These are phyloP conservation scores for Fragum fragum DNA, from an alignment of 2,888 invertebrate genomes.

Conservation along the genomic window DNA sequence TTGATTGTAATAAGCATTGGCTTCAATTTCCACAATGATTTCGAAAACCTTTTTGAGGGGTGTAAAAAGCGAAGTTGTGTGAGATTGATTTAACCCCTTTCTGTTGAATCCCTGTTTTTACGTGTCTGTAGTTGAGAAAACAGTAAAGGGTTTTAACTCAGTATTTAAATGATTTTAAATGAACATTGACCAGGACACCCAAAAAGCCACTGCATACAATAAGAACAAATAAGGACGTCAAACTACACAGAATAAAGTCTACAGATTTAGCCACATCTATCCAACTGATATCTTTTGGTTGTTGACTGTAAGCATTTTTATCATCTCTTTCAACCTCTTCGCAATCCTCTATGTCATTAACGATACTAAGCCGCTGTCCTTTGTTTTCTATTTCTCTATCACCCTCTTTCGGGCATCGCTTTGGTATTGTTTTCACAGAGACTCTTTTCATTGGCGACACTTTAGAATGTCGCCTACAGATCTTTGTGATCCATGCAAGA, in stretches of 20 bases:
- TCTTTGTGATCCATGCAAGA: background rate
- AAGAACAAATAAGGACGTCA: constrained; percentile 2
- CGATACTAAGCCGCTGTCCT: background rate
- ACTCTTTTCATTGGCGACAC: background rate
- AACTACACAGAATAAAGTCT: constrained; percentile 11
- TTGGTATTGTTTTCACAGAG: background rate
- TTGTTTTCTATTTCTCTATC: background rate
- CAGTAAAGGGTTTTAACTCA: background rate
- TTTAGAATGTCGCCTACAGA: background rate
- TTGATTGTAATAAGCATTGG: too few relatives aligned
- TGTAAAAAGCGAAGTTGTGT: too few relatives aligned
- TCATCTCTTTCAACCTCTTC: background rate
- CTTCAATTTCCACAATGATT: too few relatives aligned
- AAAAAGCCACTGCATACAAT: background rate
- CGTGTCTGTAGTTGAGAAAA: too few relatives aligned
- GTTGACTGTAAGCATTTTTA: background rate
- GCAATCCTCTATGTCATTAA: background rate
- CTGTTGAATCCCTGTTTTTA: too few relatives aligned
- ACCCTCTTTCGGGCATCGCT: background rate
- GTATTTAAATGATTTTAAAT: constrained; percentile 2
- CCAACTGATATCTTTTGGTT: background rate
- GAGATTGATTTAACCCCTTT: too few relatives aligned
- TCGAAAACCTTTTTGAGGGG: too few relatives aligned
- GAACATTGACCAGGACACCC: constrained; percentile 11
- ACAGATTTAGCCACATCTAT: constrained; percentile 11